A percentile compares a stretch with the other conserved stretches of the same genome.
Conservation (phyloP, 2,888 invertebrate genomes). For the Spilosoma lubricipeda region DNA sequence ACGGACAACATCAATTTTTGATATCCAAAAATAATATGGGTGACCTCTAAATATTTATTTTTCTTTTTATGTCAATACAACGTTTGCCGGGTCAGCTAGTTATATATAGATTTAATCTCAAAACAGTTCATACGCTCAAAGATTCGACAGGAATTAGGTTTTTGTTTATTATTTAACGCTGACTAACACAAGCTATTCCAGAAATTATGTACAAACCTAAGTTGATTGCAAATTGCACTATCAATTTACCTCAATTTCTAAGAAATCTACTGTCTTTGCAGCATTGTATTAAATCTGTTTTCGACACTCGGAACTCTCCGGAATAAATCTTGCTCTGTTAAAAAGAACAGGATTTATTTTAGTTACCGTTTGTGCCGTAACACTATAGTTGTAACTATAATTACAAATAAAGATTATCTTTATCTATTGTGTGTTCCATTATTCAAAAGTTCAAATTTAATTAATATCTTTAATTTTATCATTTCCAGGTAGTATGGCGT, state of each 20-base stretch:
- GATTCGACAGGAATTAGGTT: neutral
- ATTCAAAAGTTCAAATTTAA: neutral
- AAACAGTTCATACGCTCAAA: neutral
- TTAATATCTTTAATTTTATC: neutral
- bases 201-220: neutral
- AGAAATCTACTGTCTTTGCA: neutral
- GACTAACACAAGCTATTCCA: neutral
- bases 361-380: no score
- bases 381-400: no score
- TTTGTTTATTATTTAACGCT: neutral
- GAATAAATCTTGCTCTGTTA: no score
- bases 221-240: neutral
- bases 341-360: no score
- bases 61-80: no score
- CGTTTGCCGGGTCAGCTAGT: no score
- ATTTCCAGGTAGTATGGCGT: slow-evolving; percentile 84
- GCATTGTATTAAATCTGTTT: neutral
- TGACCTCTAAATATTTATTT: no score
- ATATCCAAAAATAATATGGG: no score
- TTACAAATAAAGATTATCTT: no score
- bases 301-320: neutral
- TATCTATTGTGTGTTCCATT: no score
- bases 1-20: no score
- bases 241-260: neutral
- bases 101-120: neutral